phyloP scores from a whole-genome alignment of 2,888 invertebrate species.

The Ashinkailepas kermadecensis region DNA sequence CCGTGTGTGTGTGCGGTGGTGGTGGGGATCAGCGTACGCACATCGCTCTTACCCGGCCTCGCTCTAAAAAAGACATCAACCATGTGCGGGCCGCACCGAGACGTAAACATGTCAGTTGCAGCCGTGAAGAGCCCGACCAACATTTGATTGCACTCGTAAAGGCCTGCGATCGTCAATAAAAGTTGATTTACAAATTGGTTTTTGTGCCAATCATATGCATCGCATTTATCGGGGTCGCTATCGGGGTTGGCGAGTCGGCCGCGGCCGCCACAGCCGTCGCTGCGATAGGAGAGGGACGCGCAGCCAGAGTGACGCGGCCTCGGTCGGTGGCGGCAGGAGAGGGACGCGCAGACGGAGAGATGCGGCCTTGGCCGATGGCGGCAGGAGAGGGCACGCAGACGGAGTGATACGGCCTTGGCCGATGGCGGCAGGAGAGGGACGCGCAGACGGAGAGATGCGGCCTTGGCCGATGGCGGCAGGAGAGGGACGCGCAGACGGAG shows the following conservation, averaged over 20 bases:
- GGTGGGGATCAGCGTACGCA: background rate
- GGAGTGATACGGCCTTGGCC: background rate
- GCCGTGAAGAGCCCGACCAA: background rate
- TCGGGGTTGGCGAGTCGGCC: too few species aligned
- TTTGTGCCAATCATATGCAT: constrained; percentile 7
- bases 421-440: background rate
- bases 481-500: too few species aligned
- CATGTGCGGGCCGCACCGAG: background rate
- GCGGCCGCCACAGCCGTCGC: too few species aligned
- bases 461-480: too few species aligned
- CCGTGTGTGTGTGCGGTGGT: too few species aligned
- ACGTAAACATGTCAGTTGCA: background rate
- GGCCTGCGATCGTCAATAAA: background rate
- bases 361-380: too few species aligned
- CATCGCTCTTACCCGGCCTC: background rate
- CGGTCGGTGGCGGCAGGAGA: background rate
- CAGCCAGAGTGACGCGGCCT: background rate
- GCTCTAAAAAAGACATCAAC: background rate
- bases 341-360: too few species aligned
- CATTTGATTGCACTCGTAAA: constrained; percentile 13
- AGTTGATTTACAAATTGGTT: constrained; percentile 20
- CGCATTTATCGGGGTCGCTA: background rate
- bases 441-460: too few species aligned
- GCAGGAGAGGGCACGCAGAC: too few species aligned
- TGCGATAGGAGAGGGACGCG: background rate